phyloP scores from a whole-genome alignment of 2,113 vertebrate genomes.

The Calyptommatus sinebrachiatus region DNA sequence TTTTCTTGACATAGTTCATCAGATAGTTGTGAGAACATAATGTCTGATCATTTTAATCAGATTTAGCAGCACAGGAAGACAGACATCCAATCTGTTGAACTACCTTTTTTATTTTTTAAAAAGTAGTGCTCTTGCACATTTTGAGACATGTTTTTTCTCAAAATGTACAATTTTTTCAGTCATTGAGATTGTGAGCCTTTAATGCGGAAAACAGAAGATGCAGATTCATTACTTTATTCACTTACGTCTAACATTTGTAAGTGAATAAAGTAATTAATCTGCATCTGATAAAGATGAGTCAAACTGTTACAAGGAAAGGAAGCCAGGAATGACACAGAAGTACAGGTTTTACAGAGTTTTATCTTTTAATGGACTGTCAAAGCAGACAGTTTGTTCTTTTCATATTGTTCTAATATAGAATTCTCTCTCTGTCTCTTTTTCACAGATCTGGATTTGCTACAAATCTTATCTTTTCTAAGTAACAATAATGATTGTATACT shows the following conservation, averaged over 20 bases:
- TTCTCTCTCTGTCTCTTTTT: background rate
- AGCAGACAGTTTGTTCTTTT: background rate
- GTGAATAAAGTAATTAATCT: background rate
- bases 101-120: background rate
- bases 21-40: background rate
- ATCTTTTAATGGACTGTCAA: conserved; percentile 5
- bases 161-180: background rate
- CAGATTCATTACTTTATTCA: no score
- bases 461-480: background rate
- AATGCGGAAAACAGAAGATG: background rate
- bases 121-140: background rate
- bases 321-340: background rate
- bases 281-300: background rate
- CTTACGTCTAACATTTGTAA: background rate
- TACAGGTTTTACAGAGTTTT: background rate
- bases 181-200: background rate
- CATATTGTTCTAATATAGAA: background rate
- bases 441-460: background rate
- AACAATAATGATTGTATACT: background rate
- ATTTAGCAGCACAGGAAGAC: background rate
- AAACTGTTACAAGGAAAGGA: background rate
- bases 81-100: background rate
- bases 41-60: no score
- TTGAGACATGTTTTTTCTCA: background rate
- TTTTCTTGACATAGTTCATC: background rate